Percentiles rank a stretch among this genome's conserved stretches.
These are phyloP conservation scores for Drosophila ustulata DNA, from an alignment of 2,888 invertebrate species.

Conservation along the genomic window DNA sequence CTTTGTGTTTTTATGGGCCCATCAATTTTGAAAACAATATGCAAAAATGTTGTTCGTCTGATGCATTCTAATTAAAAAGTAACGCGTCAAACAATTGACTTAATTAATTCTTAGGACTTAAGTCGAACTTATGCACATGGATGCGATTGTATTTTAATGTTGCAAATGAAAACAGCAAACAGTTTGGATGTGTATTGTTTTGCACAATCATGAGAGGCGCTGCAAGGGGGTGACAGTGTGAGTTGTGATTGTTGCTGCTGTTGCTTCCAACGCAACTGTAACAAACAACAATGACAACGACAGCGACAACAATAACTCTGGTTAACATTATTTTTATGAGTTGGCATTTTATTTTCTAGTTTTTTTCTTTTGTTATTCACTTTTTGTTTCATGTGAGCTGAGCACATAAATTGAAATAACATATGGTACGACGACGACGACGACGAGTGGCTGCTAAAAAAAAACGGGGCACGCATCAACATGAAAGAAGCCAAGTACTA, in stretches of 20 bases:
- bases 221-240: slow-evolving; percentile 1
- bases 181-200: slow-evolving; percentile 39
- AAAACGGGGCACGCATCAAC: slow-evolving; percentile 60
- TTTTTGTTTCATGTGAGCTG: slow-evolving; percentile 40
- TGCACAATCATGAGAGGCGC: slow-evolving; percentile 49
- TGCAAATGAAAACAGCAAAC: slow-evolving; percentile 16
- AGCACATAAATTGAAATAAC: slow-evolving; percentile 60
- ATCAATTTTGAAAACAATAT: slow-evolving; percentile 44
- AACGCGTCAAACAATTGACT: slow-evolving; percentile 22
- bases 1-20: slow-evolving; percentile 35
- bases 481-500: slow-evolving; percentile 33
- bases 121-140: background rate
- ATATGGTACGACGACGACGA: slow-evolving; percentile 29
- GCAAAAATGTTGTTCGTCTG: slow-evolving; percentile 17
- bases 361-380: slow-evolving; percentile 12
- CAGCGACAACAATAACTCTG: slow-evolving; percentile 41
- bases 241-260: slow-evolving; percentile 32
- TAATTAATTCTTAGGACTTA: slow-evolving; percentile 28
- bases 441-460: slow-evolving; percentile 14
- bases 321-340: slow-evolving; percentile 69
- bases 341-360: slow-evolving; percentile 61
- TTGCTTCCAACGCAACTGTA: slow-evolving; percentile 54
- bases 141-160: slow-evolving; percentile 24
- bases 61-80: slow-evolving; percentile 13
- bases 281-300: slow-evolving; percentile 59